Evolutionary conservation across 23 tunicate species (phyloP), one percentile per base, ranked within the genome.

Genomic region (Ciona savignyi): DNA sequence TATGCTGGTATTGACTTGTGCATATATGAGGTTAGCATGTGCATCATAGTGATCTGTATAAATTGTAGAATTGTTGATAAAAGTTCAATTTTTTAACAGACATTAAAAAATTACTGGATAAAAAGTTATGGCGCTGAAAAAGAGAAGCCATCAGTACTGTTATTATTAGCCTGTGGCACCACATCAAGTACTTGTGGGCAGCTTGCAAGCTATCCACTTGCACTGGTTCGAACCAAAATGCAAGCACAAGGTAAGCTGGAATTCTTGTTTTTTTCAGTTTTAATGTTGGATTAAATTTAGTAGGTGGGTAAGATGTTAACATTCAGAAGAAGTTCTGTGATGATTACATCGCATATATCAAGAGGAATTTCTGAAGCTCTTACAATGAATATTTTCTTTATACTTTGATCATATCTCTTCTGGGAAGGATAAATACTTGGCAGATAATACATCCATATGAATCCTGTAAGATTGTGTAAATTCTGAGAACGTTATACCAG

Each of bases 1-100:
- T 94, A 94, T 61, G 99, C 99, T 25, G 99, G 99, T 1, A 83
- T 94, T 49, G 99, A 94, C 48, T 70, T 94, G 61, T 91, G 97
- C 65, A 78, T 91, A 25, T 91, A 91, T 66, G 97, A 91, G 84
- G 96, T 88, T 51, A 78, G 66, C n/a, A 66, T 68, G n/a, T n/a
- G n/a, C n/a, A n/a, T n/a, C n/a, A n/a, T n/a, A n/a, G n/a, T n/a
- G n/a, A n/a, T n/a, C n/a, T n/a, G n/a, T n/a, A n/a, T n/a, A n/a
- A n/a, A n/a, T n/a, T n/a, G n/a, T n/a, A n/a, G n/a, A n/a, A n/a
- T n/a, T n/a, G n/a, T n/a, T n/a, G 61, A 49, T 49, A 11, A 49
- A 49, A 49, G 20, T 49, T 49, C 20, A 49, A 49, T 49, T 49
- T 15, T 31, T 65, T 60, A 70, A 15, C 67, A 88, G 89, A 91